Conservation (phyloP, 2,888 invertebrate genomes). For the Brenthis daphne region DNA sequence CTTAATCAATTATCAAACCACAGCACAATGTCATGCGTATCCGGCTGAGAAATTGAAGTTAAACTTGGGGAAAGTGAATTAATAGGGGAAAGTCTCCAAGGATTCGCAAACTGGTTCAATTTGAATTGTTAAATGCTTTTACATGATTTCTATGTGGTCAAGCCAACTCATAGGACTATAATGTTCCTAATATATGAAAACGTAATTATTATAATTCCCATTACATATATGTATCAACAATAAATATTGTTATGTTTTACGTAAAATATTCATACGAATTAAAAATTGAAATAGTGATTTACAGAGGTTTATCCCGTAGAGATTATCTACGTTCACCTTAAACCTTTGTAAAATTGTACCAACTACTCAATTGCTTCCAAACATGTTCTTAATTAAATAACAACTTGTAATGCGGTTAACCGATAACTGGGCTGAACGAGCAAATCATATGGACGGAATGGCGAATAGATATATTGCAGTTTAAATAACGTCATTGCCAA, state of each 20-base stretch:
- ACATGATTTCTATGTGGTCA: not conserved
- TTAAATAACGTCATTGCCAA: conserved; percentile 72
- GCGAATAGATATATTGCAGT: conserved; percentile 67
- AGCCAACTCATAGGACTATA: conserved; percentile 1
- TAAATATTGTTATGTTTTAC: no score
- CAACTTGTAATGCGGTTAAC: conserved; percentile 50
- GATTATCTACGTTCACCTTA: not conserved
- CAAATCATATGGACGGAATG: conserved; percentile 51
- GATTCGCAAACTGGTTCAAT: conserved; percentile 65
- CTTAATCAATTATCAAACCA: conserved; percentile 38
- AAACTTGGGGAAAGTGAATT: conserved; percentile 72
- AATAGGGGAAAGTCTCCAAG: conserved; percentile 76
- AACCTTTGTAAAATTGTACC: not conserved
- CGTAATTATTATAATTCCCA: not conserved
- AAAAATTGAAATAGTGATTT: no score
- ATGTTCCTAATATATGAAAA: not conserved
- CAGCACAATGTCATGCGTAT: conserved; percentile 47
- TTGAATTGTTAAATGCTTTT: conserved; percentile 54
- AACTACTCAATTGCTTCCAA: conserved; percentile 6
- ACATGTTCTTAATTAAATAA: conserved; percentile 55
- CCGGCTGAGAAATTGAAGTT: conserved; percentile 47
- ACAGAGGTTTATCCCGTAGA: no score
- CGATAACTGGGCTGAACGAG: conserved; percentile 48
- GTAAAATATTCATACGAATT: no score
- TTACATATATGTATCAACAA: not conserved